phyloP scores from a whole-genome alignment of 2,113 vertebrate species.

The Crypturellus undulatus region DNA sequence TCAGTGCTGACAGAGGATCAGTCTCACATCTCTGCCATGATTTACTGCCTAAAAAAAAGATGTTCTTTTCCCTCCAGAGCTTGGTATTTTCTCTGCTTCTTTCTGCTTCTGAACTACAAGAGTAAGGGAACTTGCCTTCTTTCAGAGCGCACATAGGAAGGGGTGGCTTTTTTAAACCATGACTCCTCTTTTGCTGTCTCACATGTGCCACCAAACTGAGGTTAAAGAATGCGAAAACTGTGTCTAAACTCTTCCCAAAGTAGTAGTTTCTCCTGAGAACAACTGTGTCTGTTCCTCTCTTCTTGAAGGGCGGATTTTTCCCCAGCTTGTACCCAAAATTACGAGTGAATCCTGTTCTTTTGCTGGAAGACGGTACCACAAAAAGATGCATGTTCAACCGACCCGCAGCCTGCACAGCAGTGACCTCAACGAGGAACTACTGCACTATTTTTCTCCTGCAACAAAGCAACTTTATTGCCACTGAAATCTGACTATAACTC shows the following conservation, averaged over 20 bases:
- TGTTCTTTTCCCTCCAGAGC: not conserved
- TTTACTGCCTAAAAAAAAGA: not conserved
- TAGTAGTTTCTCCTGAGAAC: not conserved
- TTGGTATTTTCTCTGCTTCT: not conserved
- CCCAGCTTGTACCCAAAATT: not conserved
- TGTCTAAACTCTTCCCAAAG: not conserved
- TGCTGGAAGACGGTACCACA: not conserved
- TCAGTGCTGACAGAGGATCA: accelerated
- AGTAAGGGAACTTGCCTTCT: not conserved
- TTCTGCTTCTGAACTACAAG: not conserved
- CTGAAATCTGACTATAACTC: not conserved
- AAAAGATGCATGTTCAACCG: not conserved
- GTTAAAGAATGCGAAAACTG: not conserved
- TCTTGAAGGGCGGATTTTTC: not conserved
- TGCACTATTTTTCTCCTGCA: not conserved
- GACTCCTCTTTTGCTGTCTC: not conserved
- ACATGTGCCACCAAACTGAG: not conserved
- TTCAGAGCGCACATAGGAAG: accelerated
- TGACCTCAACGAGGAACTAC: accelerated
- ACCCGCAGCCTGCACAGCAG: not conserved
- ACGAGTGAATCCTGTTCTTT: not conserved
- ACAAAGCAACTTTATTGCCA: not conserved
- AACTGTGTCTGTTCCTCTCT: not conserved
- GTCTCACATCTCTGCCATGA: not conserved
- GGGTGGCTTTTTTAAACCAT: not conserved